Conservation (phyloP, 2,888 invertebrate genomes). For the Diplolepis rosae region DNA sequence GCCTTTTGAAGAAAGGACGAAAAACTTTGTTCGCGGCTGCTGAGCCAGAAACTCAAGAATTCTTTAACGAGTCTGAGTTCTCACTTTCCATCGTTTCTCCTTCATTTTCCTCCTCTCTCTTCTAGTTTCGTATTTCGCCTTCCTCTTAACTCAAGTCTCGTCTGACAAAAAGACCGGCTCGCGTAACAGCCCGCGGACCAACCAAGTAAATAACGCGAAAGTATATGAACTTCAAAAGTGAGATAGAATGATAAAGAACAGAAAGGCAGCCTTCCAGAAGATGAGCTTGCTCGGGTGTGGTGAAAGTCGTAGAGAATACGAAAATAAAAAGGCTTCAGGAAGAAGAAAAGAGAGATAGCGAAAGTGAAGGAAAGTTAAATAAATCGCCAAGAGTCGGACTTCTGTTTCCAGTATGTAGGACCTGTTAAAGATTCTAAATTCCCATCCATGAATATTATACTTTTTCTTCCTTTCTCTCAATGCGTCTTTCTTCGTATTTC, state of each 20-base stretch:
- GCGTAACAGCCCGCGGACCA: not conserved
- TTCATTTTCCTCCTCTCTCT: not conserved
- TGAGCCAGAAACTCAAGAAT: not conserved
- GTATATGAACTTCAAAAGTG: not conserved
- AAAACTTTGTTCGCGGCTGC: not conserved
- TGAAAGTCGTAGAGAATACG: not conserved
- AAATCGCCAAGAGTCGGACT: conserved; percentile 56
- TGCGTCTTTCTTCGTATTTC: conserved; percentile 21
- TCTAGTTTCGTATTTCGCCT: not conserved
- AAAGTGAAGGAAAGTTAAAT: conserved; percentile 59
- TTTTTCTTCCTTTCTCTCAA: not conserved
- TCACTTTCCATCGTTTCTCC: not conserved
- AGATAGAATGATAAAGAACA: not conserved
- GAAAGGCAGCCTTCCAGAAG: not conserved
- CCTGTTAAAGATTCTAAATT: conserved; percentile 48
- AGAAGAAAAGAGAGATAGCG: conserved; percentile 40
- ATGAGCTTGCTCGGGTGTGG: not conserved
- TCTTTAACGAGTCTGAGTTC: conserved; percentile 2
- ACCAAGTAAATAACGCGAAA: not conserved
- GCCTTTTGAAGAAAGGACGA: not conserved
- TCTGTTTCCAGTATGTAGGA: conserved; percentile 43
- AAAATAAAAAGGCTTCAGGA: conserved; percentile 12
- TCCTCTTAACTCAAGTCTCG: not conserved
- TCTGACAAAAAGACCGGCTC: not conserved
- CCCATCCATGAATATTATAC: conserved; percentile 48